Evolutionary conservation across 2,888 invertebrate genomes (phyloP).

Genomic region (Periphyllus acericola): DNA sequence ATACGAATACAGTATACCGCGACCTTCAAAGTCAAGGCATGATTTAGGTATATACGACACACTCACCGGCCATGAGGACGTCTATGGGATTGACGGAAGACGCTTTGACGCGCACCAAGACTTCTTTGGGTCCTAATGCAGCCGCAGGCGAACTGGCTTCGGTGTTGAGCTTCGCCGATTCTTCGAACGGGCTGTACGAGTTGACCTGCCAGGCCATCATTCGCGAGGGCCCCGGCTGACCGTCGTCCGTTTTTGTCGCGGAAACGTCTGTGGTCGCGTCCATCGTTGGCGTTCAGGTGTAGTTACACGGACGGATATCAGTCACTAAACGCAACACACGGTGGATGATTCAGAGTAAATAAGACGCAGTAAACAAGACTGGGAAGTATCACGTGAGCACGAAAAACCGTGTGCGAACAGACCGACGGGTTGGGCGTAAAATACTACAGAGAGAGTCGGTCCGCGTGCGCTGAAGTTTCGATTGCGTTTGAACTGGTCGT

Average conservation of each 20-base stretch:
- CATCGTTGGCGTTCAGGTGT: background rate
- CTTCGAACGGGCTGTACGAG: conserved; percentile 77
- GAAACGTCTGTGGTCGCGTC: background rate
- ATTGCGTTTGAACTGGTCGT: background rate
- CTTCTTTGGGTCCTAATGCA: conserved; percentile 74
- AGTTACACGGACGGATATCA: no score
- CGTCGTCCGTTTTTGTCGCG: background rate
- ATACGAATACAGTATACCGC: no score
- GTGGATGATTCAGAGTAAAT: no score
- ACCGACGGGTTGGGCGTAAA: background rate
- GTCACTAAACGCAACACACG: no score
- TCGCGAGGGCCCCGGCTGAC: conserved; percentile 64
- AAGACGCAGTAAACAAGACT: no score
- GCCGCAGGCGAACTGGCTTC: conserved; percentile 75
- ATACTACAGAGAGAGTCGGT: background rate
- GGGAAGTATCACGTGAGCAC: no score
- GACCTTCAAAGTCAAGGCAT: no score
- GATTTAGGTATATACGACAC: conserved; percentile 67
- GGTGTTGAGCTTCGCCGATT: conserved; percentile 74
- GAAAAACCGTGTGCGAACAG: no score
- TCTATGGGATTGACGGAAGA: conserved; percentile 94
- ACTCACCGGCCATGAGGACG: conserved; percentile 67
- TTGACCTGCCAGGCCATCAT: conserved; percentile 87
- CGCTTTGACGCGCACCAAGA: conserved; percentile 84
- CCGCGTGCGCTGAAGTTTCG: background rate